Conservation (phyloP, 2,888 invertebrate species). For the Petrophora chlorosata region DNA sequence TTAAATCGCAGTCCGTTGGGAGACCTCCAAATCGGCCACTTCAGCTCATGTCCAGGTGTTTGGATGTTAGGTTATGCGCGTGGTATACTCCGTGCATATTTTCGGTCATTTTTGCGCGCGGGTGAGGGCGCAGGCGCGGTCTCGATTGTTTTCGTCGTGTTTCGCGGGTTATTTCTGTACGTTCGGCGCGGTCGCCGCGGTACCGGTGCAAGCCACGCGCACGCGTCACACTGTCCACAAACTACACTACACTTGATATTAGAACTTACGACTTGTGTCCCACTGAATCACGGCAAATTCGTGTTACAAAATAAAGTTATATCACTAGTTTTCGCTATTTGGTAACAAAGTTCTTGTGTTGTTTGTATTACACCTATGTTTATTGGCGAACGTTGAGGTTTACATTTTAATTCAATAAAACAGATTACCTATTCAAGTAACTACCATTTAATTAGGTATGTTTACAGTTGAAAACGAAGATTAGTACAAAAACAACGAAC, state of each 20-base stretch:
- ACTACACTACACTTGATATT: slow-evolving; percentile 48
- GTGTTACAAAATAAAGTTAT: neutral
- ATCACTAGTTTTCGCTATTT: no score
- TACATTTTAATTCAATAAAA: no score
- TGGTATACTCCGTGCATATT: slow-evolving; percentile 59
- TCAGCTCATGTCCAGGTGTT: neutral
- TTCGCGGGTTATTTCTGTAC: slow-evolving; percentile 78
- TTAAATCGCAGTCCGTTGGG: no score
- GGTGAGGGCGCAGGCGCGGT: slow-evolving; percentile 70
- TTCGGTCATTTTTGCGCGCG: slow-evolving; percentile 73
- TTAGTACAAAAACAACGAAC: no score
- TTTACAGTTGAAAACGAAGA: no score
- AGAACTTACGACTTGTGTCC: slow-evolving; percentile 10
- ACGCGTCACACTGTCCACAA: slow-evolving; percentile 67
- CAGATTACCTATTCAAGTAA: no score
- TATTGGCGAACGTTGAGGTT: no score
- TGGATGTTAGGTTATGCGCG: slow-evolving; percentile 16
- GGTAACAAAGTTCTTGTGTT: no score
- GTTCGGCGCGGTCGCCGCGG: slow-evolving; percentile 66
- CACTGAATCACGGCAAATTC: neutral
- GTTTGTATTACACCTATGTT: no score
- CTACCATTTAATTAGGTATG: no score
- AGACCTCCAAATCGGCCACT: no score
- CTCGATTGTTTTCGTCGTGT: slow-evolving; percentile 82
- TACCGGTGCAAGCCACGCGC: slow-evolving; percentile 71